phyloP scores from a whole-genome alignment of 1,140 invertebrate genomes.

The Antheraea pernyi region DNA sequence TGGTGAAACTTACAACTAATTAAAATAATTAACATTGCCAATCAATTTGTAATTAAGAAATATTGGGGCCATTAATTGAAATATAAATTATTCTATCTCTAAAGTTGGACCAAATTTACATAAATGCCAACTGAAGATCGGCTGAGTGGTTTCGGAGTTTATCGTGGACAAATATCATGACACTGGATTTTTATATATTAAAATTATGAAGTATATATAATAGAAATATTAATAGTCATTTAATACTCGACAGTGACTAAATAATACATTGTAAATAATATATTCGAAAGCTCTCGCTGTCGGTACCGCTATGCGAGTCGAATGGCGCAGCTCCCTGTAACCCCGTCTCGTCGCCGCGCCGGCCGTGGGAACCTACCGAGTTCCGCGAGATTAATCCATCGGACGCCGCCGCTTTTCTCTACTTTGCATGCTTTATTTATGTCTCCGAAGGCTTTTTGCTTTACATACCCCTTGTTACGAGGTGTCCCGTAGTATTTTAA shows the following conservation, averaged over 20 bases:
- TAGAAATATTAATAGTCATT: not conserved
- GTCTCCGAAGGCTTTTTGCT: not conserved
- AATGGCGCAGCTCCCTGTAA: constrained; percentile 15
- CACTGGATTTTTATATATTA: too few relatives aligned
- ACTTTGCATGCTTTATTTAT: constrained; percentile 27
- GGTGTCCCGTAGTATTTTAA: too few relatives aligned
- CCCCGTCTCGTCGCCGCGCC: not conserved
- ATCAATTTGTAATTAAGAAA: too few relatives aligned
- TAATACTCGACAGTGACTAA: constrained; percentile 3
- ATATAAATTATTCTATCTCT: too few relatives aligned
- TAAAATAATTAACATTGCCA: too few relatives aligned
- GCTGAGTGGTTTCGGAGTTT: too few relatives aligned
- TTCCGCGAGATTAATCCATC: constrained; percentile 12
- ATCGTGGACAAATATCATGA: too few relatives aligned
- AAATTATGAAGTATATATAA: too few relatives aligned
- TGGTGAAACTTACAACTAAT: too few relatives aligned
- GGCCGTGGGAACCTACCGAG: constrained; percentile 23
- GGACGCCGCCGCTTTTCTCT: constrained; percentile 13
- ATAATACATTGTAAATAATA: constrained; percentile 11
- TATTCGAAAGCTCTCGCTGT: constrained; percentile 7
- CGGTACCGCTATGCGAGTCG: constrained; percentile 12
- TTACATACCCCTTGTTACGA: not conserved
- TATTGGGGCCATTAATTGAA: too few relatives aligned
- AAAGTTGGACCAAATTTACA: too few relatives aligned
- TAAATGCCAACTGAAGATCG: too few relatives aligned